Base-by-base conservation (phyloP, 2,113 vertebrate species). In the Collichthys lucidus region DNA sequence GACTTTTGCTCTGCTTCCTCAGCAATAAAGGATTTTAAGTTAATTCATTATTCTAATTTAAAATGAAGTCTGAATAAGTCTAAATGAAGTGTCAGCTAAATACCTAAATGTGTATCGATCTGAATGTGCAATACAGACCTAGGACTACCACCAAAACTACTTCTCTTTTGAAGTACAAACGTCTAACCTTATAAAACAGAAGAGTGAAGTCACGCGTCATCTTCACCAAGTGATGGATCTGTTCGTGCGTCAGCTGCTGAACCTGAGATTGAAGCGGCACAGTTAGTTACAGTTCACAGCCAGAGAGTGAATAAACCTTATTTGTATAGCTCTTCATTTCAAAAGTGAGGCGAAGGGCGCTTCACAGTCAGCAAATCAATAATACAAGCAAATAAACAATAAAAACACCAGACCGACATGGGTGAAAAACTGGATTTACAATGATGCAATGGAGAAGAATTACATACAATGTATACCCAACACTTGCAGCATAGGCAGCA, bases 141-240 rank as follows among this genome's bases (percentile, higher is more conserved):
- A 56, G 7, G 1, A 44, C 42, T 56, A 20, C 6, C 73, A 15
- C 49, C 35, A 29, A 44, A 29, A 31, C 40, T 10, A 5, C 22
- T 56, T 19, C 16, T 5, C 40, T n/a, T 14, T 40, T 60, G 20
- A 84, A 22, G 6, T 61, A 60, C 2, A 22, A 79, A 35, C 11
- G 6, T 68, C 89, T 87, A 94, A 99, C 97, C 96, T 96, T 97
- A 87, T 98, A 98, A 92, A 99, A 99, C 26, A 99, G 96, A 31
- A 97, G 85, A 15, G 96, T 96, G 89, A 99, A 99, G 86, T 98
- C 96, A 11, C 94, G 94, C 1, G 93, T 96, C 97, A 97, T 97
- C 92, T 98, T 98, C 88, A 99, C 97, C 81, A 99, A 71, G 86
- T 95, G 95, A 82, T 69, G 88, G 68, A 94, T 87, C 57, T 97